These are phyloP conservation scores for Diadophis punctatus DNA, from an alignment of 2,113 vertebrate species.

Conservation along the genomic window DNA sequence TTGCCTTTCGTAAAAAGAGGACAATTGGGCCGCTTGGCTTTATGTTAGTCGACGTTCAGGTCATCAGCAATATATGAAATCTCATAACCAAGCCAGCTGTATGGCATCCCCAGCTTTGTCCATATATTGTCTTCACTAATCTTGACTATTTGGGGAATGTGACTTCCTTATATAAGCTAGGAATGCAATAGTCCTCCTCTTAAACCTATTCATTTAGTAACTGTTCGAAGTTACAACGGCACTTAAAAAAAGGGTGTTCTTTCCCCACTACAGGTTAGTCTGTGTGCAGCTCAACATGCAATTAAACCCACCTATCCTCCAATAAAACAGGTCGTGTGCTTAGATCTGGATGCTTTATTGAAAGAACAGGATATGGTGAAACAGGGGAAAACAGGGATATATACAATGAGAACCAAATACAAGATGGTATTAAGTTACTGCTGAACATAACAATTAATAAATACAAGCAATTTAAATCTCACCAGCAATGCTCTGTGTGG, in stretches of 20 bases:
- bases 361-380: too few relatives aligned
- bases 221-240: not conserved
- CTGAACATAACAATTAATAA: too few relatives aligned
- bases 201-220: not conserved
- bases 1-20: not conserved
- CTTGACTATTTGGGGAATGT: not conserved
- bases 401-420: too few relatives aligned
- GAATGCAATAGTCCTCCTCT: not conserved
- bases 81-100: not conserved
- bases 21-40: not conserved
- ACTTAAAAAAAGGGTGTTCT: not conserved
- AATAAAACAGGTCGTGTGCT: too few relatives aligned
- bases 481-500: too few relatives aligned
- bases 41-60: not conserved
- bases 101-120: not conserved
- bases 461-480: too few relatives aligned
- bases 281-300: too few relatives aligned
- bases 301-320: too few relatives aligned
- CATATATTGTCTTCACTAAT: not conserved
- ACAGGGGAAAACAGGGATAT: too few relatives aligned
- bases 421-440: too few relatives aligned
- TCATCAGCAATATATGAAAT: not conserved
- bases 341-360: too few relatives aligned
- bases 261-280: too few relatives aligned
- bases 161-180: not conserved